phyloP scores from a whole-genome alignment of 2,888 invertebrate species.

The Molorchus minor region DNA sequence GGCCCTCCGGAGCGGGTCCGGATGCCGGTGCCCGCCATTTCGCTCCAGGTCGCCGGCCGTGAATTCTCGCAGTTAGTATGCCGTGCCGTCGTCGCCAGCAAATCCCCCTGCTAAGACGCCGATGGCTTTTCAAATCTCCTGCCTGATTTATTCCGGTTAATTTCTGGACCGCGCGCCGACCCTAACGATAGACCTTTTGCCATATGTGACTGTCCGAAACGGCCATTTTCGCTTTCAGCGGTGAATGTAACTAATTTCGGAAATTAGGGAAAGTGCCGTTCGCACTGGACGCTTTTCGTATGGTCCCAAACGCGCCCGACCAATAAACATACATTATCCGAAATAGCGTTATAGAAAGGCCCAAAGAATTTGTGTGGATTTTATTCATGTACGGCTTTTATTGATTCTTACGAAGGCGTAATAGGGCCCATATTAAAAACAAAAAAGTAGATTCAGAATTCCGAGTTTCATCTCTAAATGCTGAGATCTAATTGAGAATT shows the following conservation, averaged over 20 bases:
- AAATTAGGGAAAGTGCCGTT: constrained; percentile 37
- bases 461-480: too few species aligned
- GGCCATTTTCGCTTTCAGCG: constrained; percentile 19
- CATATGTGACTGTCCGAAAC: constrained; percentile 37
- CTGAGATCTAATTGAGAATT: too few species aligned
- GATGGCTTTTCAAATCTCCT: constrained; percentile 54
- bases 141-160: constrained; percentile 58
- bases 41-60: constrained; percentile 37
- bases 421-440: too few species aligned
- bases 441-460: too few species aligned
- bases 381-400: too few species aligned
- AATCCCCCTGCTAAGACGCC: constrained; percentile 50
- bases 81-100: constrained; percentile 45
- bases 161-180: constrained; percentile 44
- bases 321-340: constrained; percentile 18
- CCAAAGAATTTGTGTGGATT: too few species aligned
- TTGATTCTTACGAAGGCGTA: too few species aligned
- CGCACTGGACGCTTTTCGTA: constrained; percentile 19
- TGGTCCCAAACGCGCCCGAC: not conserved
- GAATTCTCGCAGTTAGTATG: constrained; percentile 43
- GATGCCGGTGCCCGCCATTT: constrained; percentile 49
- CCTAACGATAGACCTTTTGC: constrained; percentile 31
- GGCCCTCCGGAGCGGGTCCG: constrained; percentile 50
- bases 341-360: not conserved
- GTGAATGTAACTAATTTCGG: constrained; percentile 36